Conservation (phyloP, 2,797 vertebrate species). For the Cheirogaleus major region DNA sequence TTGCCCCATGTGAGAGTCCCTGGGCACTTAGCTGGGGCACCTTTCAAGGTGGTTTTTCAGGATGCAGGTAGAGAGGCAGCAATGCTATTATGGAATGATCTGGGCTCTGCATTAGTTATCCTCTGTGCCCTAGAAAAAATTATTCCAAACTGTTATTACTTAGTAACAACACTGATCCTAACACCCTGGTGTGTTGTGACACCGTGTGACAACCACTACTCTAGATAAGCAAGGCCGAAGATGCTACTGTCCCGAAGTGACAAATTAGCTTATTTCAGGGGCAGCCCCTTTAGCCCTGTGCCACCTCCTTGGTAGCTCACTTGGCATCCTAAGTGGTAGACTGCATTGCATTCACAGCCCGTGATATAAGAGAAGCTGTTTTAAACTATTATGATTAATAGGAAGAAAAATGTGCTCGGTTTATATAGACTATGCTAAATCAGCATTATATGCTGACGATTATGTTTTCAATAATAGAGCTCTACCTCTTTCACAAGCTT, state of each 20-base stretch:
- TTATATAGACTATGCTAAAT: constrained; percentile 81
- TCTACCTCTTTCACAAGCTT: constrained; percentile 80
- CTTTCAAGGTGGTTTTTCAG: background rate
- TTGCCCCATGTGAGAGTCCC: background rate
- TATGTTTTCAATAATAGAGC: constrained; percentile 83
- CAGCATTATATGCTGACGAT: constrained; percentile 81
- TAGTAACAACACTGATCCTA: background rate
- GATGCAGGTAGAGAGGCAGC: background rate
- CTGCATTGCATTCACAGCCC: background rate
- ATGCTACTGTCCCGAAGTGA: background rate
- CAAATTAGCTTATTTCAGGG: background rate
- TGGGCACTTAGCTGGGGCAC: background rate
- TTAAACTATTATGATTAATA: constrained; percentile 80
- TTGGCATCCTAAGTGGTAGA: background rate
- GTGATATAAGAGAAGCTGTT: constrained; percentile 67
- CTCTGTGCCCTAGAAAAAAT: background rate
- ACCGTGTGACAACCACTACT: background rate
- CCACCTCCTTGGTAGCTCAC: background rate
- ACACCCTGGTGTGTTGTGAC: background rate
- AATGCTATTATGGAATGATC: background rate
- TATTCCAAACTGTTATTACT: background rate
- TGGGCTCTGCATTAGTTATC: background rate
- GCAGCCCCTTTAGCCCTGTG: background rate
- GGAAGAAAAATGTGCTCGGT: constrained; percentile 79
- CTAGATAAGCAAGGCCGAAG: background rate